Evolutionary conservation across 2,888 invertebrate genomes (phyloP).

Genomic region (Tridacna gigas): DNA sequence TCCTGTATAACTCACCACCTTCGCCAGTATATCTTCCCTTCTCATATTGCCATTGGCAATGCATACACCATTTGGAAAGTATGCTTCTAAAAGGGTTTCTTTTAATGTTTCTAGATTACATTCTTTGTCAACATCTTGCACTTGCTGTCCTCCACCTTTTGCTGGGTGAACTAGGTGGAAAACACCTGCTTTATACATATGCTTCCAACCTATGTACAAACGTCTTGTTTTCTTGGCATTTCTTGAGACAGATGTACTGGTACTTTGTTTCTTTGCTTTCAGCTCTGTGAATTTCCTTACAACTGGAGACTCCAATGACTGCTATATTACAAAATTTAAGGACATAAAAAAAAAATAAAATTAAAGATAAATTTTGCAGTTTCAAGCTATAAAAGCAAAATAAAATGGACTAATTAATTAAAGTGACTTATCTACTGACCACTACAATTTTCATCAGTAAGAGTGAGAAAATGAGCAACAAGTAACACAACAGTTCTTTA

Average conservation of each 20-base stretch:
- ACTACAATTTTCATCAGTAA: too few relatives aligned
- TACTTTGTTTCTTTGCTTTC: neutral
- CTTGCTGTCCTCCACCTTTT: slow-evolving; percentile 2
- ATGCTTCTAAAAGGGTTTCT: neutral
- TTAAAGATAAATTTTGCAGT: too few relatives aligned
- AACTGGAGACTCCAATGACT: slow-evolving; percentile 8
- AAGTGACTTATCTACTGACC: too few relatives aligned
- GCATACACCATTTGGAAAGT: slow-evolving; percentile 1
- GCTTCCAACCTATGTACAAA: neutral
- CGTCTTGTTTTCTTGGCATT: neutral
- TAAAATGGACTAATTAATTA: too few relatives aligned
- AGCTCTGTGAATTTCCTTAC: neutral
- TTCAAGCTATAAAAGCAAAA: too few relatives aligned
- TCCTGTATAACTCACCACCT: neutral
- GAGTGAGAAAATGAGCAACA: too few relatives aligned
- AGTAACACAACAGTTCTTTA: too few relatives aligned
- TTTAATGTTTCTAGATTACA: neutral
- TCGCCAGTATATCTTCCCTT: neutral
- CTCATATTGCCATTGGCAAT: neutral
- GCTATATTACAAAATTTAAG: neutral
- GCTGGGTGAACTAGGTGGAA: neutral
- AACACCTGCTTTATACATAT: neutral
- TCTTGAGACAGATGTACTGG: neutral
- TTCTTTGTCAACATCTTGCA: neutral
- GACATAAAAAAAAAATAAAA: too few relatives aligned